phyloP scores from a whole-genome alignment of 2,113 vertebrate species.

The Neolamprologus kungweensis region DNA sequence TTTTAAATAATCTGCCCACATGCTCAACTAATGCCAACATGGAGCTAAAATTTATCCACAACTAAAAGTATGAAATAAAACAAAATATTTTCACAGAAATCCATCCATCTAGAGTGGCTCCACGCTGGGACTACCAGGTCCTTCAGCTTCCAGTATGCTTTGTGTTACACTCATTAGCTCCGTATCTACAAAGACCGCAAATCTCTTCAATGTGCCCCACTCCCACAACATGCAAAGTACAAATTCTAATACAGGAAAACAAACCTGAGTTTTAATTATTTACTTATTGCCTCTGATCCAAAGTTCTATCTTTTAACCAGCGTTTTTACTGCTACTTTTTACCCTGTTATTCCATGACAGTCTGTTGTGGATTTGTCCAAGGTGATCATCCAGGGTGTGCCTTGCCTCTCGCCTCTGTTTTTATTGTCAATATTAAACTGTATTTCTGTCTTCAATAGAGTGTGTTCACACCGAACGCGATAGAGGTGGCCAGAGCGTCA shows the following conservation, averaged over 20 bases:
- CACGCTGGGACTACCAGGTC: background rate
- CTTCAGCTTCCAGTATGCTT: background rate
- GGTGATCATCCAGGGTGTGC: background rate
- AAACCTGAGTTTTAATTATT: background rate
- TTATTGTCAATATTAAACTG: background rate
- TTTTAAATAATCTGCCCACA: background rate
- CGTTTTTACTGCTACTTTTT: background rate
- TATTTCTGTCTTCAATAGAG: background rate
- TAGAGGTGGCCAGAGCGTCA: rapidly evolving
- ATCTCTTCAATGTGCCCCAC: background rate
- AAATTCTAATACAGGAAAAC: background rate
- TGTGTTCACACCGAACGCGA: too few species aligned
- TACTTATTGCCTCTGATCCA: background rate
- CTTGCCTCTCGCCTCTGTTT: background rate
- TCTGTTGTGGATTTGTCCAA: background rate
- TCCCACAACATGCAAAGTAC: background rate
- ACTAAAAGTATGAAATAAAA: background rate
- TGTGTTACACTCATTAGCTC: background rate
- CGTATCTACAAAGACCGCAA: background rate
- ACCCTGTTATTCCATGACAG: rapidly evolving
- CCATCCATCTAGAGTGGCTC: background rate
- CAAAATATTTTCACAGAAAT: background rate
- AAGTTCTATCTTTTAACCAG: background rate
- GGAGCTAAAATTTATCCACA: background rate
- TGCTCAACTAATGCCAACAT: background rate